Evolutionary conservation across 2,113 vertebrate species (phyloP).

Genomic region (Galemys pyrenaicus): DNA sequence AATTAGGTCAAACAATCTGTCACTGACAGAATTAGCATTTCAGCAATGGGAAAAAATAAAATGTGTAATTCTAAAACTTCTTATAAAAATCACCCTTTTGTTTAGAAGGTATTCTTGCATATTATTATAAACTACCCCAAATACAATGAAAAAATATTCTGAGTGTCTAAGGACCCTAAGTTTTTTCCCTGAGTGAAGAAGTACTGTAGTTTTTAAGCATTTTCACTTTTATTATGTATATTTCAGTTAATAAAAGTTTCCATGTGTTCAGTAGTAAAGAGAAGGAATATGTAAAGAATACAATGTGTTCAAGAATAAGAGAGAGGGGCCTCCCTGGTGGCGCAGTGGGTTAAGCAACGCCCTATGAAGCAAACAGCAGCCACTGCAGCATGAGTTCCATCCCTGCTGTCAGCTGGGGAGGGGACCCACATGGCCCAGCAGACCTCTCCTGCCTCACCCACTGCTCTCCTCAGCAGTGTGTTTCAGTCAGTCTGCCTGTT

Average conservation of each 20-base stretch:
- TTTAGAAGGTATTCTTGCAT: background rate
- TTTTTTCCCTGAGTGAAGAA: background rate
- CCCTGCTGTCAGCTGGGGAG: no score
- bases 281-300: background rate
- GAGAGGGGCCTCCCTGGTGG: no score
- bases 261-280: background rate
- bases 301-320: background rate
- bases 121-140: background rate
- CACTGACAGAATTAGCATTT: background rate
- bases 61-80: background rate
- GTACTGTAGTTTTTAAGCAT: background rate
- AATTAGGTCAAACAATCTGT: background rate
- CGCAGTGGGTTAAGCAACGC: no score
- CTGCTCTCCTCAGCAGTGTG: no score
- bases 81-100: background rate
- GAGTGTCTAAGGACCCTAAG: background rate
- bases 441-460: no score
- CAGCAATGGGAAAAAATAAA: background rate
- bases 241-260: conserved; percentile 1
- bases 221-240: background rate
- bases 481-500: no score
- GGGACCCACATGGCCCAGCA: no score
- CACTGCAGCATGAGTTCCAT: no score
- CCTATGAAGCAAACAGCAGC: no score
- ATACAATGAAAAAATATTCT: background rate